These are phyloP conservation scores for Bradypus variegatus DNA, from an alignment of 2,797 vertebrate species.

Conservation along the genomic window DNA sequence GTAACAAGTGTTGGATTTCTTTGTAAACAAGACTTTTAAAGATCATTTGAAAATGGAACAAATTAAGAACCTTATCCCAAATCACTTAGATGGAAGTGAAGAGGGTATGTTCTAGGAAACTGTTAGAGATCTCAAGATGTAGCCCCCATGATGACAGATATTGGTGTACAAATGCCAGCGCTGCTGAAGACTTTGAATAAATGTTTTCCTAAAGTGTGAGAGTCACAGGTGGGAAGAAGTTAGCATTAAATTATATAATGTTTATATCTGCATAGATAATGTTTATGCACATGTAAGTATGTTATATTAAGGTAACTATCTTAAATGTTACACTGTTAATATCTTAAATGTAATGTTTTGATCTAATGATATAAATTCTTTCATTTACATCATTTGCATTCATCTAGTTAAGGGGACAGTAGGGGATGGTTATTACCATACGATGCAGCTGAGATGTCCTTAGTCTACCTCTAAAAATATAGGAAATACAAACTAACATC, in stretches of 20 bases:
- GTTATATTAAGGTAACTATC: background rate
- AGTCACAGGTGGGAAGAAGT: background rate
- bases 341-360: conserved; percentile 5
- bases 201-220: background rate
- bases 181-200: background rate
- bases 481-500: background rate
- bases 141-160: background rate
- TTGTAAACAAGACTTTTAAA: conserved; percentile 53
- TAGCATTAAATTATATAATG: background rate
- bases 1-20: conserved; percentile 44
- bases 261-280: background rate
- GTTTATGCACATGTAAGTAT: background rate
- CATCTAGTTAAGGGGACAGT: background rate
- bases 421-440: background rate
- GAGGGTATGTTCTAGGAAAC: background rate
- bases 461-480: background rate
- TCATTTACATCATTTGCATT: background rate
- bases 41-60: conserved; percentile 43
- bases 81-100: background rate
- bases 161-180: background rate
- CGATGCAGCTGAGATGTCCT: background rate
- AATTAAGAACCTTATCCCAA: conserved; percentile 4
- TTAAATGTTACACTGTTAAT: background rate
- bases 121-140: background rate
- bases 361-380: background rate